These are phyloP conservation scores for Iguana delicatissima DNA, from an alignment of 2,797 vertebrate genomes.

Conservation along the genomic window DNA sequence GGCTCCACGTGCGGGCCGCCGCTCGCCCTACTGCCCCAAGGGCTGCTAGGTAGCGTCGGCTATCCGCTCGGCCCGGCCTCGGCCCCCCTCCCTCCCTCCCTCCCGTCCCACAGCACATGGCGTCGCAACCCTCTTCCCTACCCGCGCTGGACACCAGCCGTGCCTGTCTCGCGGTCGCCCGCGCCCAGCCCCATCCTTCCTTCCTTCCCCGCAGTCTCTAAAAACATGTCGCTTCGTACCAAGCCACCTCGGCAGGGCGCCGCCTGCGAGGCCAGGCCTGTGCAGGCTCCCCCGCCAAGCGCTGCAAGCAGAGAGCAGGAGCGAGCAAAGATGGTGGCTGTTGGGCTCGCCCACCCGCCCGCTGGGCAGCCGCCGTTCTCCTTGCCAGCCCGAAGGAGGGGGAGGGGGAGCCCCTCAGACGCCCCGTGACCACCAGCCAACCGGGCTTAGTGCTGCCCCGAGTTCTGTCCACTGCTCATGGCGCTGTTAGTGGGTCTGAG, in stretches of 20 bases:
- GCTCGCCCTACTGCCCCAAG: not conserved
- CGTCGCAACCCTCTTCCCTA: slow-evolving; percentile 17
- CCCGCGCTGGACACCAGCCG: slow-evolving; percentile 24
- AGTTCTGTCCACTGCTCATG: not conserved
- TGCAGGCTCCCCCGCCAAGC: slow-evolving; percentile 5
- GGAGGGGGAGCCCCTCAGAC: slow-evolving; percentile 14
- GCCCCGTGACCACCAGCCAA: slow-evolving; percentile 36
- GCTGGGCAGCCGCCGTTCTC: slow-evolving; percentile 16
- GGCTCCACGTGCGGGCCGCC: slow-evolving; percentile 33
- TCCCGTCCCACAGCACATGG: slow-evolving; percentile 42
- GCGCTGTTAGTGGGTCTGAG: not conserved
- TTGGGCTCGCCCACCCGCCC: slow-evolving; percentile 32
- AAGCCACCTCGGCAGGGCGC: slow-evolving; percentile 7
- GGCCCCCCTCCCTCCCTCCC: slow-evolving; percentile 47
- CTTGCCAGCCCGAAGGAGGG: slow-evolving; percentile 11
- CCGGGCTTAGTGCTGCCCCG: not conserved
- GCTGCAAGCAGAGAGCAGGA: slow-evolving; percentile 32
- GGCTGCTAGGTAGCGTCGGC: slow-evolving; percentile 23
- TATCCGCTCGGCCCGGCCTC: slow-evolving; percentile 48
- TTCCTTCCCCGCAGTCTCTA: slow-evolving; percentile 7
- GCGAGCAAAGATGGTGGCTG: slow-evolving; percentile 46
- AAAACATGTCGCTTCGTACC: not conserved
- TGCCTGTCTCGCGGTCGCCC: not conserved
- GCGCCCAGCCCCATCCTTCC: not conserved
- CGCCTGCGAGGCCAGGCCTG: slow-evolving; percentile 41